Conservation (phyloP, 2,113 vertebrate species). For the Eleginops maclovinus region DNA sequence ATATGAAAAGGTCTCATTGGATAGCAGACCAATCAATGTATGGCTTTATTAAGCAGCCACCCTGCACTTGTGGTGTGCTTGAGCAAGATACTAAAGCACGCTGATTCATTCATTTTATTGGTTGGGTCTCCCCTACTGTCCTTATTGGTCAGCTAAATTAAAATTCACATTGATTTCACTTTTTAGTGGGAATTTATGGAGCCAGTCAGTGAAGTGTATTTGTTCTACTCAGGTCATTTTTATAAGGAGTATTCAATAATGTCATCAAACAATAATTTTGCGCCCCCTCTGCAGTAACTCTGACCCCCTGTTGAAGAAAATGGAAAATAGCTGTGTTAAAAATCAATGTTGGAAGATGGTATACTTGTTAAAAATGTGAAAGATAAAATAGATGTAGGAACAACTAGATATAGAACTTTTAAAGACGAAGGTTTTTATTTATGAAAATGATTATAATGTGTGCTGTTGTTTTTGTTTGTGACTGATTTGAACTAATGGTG, state of each 20-base stretch:
- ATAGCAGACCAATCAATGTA: not conserved
- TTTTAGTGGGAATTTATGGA: not conserved
- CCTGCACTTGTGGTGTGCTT: too few species aligned
- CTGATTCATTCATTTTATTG: too few species aligned
- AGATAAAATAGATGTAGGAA: not conserved
- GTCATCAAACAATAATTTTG: too few species aligned
- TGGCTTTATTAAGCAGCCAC: too few species aligned
- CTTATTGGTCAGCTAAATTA: too few species aligned
- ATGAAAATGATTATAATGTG: slow-evolving; percentile 23
- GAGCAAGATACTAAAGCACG: too few species aligned
- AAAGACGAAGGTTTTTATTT: not conserved
- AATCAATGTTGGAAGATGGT: not conserved
- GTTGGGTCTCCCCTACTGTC: too few species aligned
- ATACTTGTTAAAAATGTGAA: slow-evolving; percentile 23
- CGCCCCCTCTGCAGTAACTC: too few species aligned
- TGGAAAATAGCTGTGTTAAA: not conserved
- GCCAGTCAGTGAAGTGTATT: not conserved
- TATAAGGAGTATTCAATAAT: too few species aligned
- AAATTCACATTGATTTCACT: too few species aligned
- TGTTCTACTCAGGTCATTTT: not conserved
- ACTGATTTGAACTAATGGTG: not conserved
- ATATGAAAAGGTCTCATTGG: not conserved
- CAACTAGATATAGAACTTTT: not conserved
- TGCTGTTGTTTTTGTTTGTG: slow-evolving; percentile 27
- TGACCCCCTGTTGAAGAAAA: not conserved